phyloP scores from a whole-genome alignment of 23 tunicate species.

The Trididemnum clinides region DNA sequence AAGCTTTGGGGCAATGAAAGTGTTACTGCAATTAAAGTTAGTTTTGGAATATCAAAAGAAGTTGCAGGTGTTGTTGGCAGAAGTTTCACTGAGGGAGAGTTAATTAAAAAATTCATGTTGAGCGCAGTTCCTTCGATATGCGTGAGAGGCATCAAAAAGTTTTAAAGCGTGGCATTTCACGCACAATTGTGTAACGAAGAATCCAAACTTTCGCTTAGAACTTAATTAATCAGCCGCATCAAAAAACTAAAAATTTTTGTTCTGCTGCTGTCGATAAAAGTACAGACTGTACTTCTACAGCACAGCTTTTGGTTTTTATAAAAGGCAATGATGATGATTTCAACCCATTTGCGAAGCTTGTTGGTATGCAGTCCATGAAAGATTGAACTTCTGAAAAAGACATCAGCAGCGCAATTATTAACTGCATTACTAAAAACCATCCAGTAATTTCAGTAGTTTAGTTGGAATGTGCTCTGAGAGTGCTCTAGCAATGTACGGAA shows the following conservation, averaged over 20 bases:
- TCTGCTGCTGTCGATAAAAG: background rate
- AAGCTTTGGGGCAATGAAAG: too few species aligned
- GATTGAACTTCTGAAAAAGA: conserved; percentile 27
- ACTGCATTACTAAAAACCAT: conserved; percentile 1
- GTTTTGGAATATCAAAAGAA: background rate
- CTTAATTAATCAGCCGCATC: background rate
- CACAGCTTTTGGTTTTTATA: conserved; percentile 17
- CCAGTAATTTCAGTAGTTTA: background rate
- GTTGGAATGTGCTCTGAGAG: conserved; percentile 29
- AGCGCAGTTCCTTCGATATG: background rate
- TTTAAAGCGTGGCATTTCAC: background rate
- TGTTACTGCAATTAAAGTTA: too few species aligned
- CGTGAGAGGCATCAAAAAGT: background rate
- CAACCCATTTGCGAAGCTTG: conserved; percentile 21
- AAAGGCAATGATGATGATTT: conserved; percentile 16
- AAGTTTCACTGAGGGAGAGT: background rate
- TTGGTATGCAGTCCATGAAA: conserved; percentile 14
- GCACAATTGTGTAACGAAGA: background rate
- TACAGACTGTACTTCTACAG: background rate
- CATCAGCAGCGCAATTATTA: conserved; percentile 1
- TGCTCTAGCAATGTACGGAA: conserved; percentile 24
- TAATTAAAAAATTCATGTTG: background rate
- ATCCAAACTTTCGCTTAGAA: background rate
- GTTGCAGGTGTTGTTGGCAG: background rate
- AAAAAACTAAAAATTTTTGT: background rate